These are phyloP conservation scores for Ia io DNA, from an alignment of 2,113 vertebrate species.

Conservation along the genomic window DNA sequence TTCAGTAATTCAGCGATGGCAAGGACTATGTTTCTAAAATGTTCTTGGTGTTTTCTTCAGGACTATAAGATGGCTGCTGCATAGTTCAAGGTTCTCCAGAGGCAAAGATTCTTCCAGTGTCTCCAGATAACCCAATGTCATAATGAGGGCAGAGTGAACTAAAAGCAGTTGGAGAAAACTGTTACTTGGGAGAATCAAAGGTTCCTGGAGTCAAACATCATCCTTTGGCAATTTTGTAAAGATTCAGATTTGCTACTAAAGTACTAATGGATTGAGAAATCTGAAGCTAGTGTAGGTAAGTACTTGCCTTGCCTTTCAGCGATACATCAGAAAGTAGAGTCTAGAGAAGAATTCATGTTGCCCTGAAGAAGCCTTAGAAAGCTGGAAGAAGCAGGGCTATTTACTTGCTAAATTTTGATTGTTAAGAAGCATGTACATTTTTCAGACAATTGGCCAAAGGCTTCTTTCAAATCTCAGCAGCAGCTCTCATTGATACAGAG, in stretches of 20 bases:
- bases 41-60: neutral
- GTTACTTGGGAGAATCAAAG: neutral
- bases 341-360: slow-evolving; percentile 2
- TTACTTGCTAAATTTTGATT: slow-evolving; percentile 38
- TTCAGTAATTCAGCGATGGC: neutral
- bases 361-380: neutral
- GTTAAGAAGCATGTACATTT: slow-evolving; percentile 35
- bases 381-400: neutral
- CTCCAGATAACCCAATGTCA: neutral
- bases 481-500: neutral
- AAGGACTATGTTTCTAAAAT: neutral
- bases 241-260: neutral
- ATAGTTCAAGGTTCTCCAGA: neutral
- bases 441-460: neutral
- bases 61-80: neutral
- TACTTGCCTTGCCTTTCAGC: neutral
- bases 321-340: neutral
- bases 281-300: neutral
- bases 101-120: neutral
- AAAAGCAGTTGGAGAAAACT: neutral
- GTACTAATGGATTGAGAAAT: neutral
- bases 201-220: neutral
- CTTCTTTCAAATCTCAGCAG: slow-evolving; percentile 6
- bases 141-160: neutral
- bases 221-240: slow-evolving; percentile 20